A percentile compares a stretch with the other conserved stretches of the same genome.
Conservation (phyloP, 2,888 invertebrate genomes). For the Ischnura elegans region DNA sequence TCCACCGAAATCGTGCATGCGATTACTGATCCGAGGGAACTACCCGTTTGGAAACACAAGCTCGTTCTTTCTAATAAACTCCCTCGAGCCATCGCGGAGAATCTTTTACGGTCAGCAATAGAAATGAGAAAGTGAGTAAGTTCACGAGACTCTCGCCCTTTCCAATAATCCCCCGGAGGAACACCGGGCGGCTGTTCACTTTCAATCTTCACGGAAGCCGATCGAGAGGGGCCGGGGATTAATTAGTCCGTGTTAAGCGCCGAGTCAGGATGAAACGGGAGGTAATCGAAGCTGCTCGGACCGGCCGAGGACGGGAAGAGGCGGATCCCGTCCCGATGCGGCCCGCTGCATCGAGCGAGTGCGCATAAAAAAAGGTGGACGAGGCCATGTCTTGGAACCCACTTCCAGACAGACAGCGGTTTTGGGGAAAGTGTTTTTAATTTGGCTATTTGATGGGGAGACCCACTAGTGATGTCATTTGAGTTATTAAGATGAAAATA, state of each 20-base stretch:
- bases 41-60: no score
- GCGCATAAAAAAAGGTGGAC: neutral
- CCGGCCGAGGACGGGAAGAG: neutral
- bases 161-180: neutral
- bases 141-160: neutral
- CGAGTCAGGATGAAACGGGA: constrained; percentile 5
- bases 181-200: neutral
- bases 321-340: neutral
- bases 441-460: no score
- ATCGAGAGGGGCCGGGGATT: neutral
- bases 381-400: neutral
- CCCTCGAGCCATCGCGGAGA: no score
- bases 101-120: neutral
- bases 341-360: neutral
- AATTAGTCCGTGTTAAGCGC: constrained; percentile 31
- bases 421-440: no score
- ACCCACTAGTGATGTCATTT: no score
- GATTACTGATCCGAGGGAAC: no score
- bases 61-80: no score
- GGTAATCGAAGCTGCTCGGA: neutral
- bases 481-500: no score
- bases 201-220: constrained; percentile 6
- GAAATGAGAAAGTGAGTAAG: neutral
- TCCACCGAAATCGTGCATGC: no score
- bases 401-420: neutral